phyloP scores from a whole-genome alignment of 2,797 vertebrate genomes.

The Malacoctenus gilli region DNA sequence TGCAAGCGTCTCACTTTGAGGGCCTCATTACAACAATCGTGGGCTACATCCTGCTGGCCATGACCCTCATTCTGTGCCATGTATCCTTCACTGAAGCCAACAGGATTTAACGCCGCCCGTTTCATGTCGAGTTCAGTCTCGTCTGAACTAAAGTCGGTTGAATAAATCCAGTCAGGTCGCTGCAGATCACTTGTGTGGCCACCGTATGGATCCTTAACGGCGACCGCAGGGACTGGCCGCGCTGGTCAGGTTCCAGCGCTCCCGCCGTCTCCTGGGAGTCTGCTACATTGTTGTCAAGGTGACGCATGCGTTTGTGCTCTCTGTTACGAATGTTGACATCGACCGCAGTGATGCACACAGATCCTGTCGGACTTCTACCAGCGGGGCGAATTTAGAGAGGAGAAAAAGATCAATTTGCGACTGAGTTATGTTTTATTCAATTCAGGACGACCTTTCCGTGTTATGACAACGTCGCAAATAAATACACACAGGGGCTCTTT shows the following conservation, averaged over 20 bases:
- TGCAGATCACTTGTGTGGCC: constrained; percentile 1
- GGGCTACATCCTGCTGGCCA: constrained; percentile 94
- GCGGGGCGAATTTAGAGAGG: not conserved
- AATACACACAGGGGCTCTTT: no score
- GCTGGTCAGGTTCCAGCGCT: constrained; percentile 95
- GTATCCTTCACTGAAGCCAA: constrained; percentile 96
- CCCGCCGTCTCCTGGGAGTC: constrained; percentile 93
- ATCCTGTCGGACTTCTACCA: not conserved
- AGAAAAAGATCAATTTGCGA: no score
- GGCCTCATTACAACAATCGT: constrained; percentile 98
- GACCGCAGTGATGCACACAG: not conserved
- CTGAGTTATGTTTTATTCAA: no score
- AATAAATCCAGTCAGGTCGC: not conserved
- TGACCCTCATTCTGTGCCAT: constrained; percentile 96
- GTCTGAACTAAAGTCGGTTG: not conserved
- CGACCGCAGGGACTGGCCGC: constrained; percentile 90
- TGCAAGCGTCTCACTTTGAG: constrained; percentile 98
- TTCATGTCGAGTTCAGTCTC: not conserved
- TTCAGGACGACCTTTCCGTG: no score
- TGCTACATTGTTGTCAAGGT: constrained; percentile 99
- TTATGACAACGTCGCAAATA: no score
- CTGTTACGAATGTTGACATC: not conserved
- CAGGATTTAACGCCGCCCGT: not conserved
- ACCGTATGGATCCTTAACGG: constrained; percentile 81
- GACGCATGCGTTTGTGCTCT: constrained; percentile 52